Evolutionary conservation across 2,113 vertebrate genomes (phyloP), one percentile per base, ranked within the genome.

Genomic region (Chloropsis cyanopogon): DNA sequence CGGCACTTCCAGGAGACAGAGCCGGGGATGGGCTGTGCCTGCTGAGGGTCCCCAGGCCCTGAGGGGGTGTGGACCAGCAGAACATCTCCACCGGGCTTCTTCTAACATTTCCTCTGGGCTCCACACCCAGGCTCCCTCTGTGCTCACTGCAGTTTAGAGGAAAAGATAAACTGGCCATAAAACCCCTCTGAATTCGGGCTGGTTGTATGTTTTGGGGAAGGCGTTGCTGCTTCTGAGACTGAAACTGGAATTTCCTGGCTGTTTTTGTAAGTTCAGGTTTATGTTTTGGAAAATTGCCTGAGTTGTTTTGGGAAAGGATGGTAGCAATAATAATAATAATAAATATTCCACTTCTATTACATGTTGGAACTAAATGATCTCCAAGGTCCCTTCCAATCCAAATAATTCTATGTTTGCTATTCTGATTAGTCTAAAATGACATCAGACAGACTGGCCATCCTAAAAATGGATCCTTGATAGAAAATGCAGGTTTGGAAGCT

Each of bases 1-100:
- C 0, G 44, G 11, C 33, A 0, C 21, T 6, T 24, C 35, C 71
- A 28, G 80, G 68, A 8, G 31, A 3, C 14, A 4, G 49, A 42
- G 88, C 12, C 21, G 2, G 60, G 72, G 68, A 8, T 19, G 75
- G 49, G 75, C 49, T 17, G 65, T 70, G 68, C 10, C 54, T 11
- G 41, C 2, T 3, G 35, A 35, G 44, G 53, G 41, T 71, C 57
- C n/a, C 73, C 60, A 18, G 61, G 14, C 11, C 16, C 24, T 9
- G 3, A 4, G 29, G 35, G 21, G 9, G 22, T 52, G 22, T 13
- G 81, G 25, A 11, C 17, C 44, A n/a, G 59, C 19, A 37, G n/a
- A 63, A 18, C 52, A 49, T 22, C 78, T 33, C 44, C 5, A 0
- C 39, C 14, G 29, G 8, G 12, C 31, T 31, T 9, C 49, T 60